Base-by-base conservation (phyloP, 1,140 invertebrate genomes). In the Trichoplusia ni region DNA sequence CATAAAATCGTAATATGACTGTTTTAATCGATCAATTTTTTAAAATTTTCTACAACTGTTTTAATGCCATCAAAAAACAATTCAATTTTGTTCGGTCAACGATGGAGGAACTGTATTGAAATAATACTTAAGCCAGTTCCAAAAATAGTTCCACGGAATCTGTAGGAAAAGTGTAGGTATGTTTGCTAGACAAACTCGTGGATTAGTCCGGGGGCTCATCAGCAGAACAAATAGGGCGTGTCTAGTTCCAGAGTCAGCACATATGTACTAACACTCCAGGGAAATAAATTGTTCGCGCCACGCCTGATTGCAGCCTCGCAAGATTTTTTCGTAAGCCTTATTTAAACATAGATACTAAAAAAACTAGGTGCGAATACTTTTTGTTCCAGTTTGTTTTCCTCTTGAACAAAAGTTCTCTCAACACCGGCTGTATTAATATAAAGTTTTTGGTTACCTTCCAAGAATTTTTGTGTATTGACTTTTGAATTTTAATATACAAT, bases 281-380 rank as follows among this genome's bases (percentile, higher is more conserved):
- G 84, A 85, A 85, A 87, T 85, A 84, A 65, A 83, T 83, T 82
- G 79, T 76, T 77, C 68, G 71, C 69, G 51, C 65, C 64, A 29
- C 61, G 54, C 67, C 72, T 82, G 81, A 87, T 84, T 84, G 82
- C 74, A 73, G 73, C 71, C 73, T 74, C 81, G 80, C 77, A 75
- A 79, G 78, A 80, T 82, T 84, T 83, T 67, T 86, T 80, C 73
- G 62, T 72, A 51, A 47, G 46, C 64, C 46, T 44, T 51, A 35
- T 58, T 44, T 49, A 56, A 46, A 44, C 16, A 58, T 42, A 18
- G 37, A 25, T 19, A 5, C n/a, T 13, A 25, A 42, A 44, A 56
- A 58, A 58, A 31, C 23, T 35, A 35, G 33, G 33, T 9, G n/a
- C n/a, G n/a, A n/a, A n/a, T n/a, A n/a, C n/a, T n/a, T n/a, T n/a